Evolutionary conservation across 1,140 invertebrate species (phyloP), one percentile per base, ranked within the genome.

Genomic region (Halictus rubicundus): DNA sequence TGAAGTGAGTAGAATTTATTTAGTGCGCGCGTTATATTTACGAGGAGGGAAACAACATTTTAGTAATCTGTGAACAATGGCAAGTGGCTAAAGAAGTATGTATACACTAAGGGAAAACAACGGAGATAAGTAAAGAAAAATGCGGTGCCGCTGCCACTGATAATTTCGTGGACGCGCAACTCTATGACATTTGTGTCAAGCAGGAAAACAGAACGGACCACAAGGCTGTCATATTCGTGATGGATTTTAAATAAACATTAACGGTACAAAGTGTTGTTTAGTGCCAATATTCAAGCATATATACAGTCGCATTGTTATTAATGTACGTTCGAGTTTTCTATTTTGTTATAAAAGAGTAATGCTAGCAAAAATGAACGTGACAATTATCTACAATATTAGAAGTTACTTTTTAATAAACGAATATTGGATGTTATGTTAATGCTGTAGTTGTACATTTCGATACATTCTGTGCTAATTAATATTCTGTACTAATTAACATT

Each of bases 221-320:
- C 54, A 60, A 65, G 46, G 3, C 25, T 78, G 78, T 52, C 74
- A 76, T 66, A 52, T 61, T 71, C 73, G 71, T 74, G 68, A 86
- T 78, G 76, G 80, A 81, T 84, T 87, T 88, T 87, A 88, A 88
- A 88, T 88, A 81, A 85, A 83, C 76, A 42, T 10, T 37, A 69
- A 72, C 59, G 68, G 54, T 77, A 69, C 69, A 64, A 69, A 73
- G 73, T 77, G 80, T 78, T 49, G 61, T 68, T 71, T 59, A 57
- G 80, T 81, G 68, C 71, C 60, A 79, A 66, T 60, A 79, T 76
- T 57, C 39, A 21, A 42, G 25, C 25, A 79, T 52, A 65, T 52
- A 63, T 61, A 61, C 42, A 39, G 39, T 25, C 39, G 37, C 39
- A n/a, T 66, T 66, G 39, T 39, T 25, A 66, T 66, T 49, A 9